phyloP scores from a whole-genome alignment of 2,113 vertebrate species.

The Crypturellus undulatus region DNA sequence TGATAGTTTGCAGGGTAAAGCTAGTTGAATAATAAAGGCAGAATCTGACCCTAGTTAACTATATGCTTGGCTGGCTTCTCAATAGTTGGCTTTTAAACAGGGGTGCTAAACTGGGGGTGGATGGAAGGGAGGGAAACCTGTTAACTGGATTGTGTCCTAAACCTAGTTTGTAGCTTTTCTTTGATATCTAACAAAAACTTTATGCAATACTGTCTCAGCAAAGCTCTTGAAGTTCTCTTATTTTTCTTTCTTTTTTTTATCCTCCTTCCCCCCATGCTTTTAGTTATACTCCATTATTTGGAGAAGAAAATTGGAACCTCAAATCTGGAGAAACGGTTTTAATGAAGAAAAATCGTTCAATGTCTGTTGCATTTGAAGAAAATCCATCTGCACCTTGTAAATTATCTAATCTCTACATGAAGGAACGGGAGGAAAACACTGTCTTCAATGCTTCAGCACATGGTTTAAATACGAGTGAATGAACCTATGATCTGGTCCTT shows the following conservation, averaged over 20 bases:
- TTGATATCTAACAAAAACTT: neutral
- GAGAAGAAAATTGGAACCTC: conserved; percentile 60
- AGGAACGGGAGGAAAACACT: conserved; percentile 63
- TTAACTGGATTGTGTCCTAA: neutral
- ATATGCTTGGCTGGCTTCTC: neutral
- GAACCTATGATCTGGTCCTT: conserved; percentile 66
- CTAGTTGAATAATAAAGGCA: neutral
- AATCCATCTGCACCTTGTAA: conserved; percentile 75
- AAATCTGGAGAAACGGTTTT: conserved; percentile 68
- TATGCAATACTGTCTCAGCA: neutral
- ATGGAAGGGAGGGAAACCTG: neutral
- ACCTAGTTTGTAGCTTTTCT: neutral
- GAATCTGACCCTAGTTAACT: neutral
- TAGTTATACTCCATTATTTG: conserved; percentile 51
- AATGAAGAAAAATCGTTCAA: conserved; percentile 68
- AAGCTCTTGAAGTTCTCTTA: neutral
- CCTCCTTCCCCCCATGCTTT: neutral
- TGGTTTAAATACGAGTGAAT: conserved; percentile 75
- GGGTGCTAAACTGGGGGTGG: accelerated
- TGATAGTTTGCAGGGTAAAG: neutral
- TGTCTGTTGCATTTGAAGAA: conserved; percentile 49
- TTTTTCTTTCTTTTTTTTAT: neutral
- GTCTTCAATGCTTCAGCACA: conserved; percentile 52
- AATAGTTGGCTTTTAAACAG: neutral
- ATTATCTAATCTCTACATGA: conserved; percentile 74